These are phyloP conservation scores for Liposcelis brunnea DNA, from an alignment of 2,888 invertebrate genomes.

Conservation along the genomic window DNA sequence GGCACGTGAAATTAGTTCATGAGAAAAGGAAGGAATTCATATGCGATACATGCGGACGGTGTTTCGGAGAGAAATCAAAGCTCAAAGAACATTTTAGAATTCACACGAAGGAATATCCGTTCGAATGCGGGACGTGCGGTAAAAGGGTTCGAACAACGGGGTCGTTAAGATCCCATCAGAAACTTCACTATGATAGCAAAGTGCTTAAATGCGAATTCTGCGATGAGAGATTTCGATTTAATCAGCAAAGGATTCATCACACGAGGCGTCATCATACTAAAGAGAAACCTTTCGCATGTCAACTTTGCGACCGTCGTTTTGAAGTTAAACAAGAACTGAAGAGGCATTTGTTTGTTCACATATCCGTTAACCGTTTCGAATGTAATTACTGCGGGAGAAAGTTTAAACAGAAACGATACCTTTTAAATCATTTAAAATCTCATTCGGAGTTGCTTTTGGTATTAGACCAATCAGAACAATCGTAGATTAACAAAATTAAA, in stretches of 20 bases:
- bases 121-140: conserved; percentile 13
- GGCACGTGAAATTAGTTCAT: conserved; percentile 4
- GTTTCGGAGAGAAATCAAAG: conserved; percentile 10
- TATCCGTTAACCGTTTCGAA: neutral
- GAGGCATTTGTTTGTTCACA: conserved; percentile 26
- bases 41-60: conserved; percentile 4
- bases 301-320: conserved; percentile 30
- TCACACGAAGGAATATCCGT: conserved; percentile 13
- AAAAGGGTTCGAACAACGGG: conserved; percentile 11
- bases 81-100: conserved; percentile 13
- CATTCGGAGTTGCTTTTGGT: neutral
- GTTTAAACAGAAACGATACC: conserved; percentile 6
- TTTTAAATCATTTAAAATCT: conserved; percentile 6
- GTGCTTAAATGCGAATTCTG: conserved; percentile 16
- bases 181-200: conserved; percentile 10
- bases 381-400: conserved; percentile 6
- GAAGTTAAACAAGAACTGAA: conserved; percentile 29
- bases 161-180: conserved; percentile 11
- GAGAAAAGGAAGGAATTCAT: neutral
- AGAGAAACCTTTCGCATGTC: conserved; percentile 24
- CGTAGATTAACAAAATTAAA: no score
- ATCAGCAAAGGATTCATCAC: neutral
- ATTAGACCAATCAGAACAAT: no score
- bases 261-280: conserved; percentile 6
- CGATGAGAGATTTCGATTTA: conserved; percentile 17